These are phyloP conservation scores for Periophthalmus modestus DNA, from an alignment of 2,113 vertebrate genomes.

Conservation along the genomic window DNA sequence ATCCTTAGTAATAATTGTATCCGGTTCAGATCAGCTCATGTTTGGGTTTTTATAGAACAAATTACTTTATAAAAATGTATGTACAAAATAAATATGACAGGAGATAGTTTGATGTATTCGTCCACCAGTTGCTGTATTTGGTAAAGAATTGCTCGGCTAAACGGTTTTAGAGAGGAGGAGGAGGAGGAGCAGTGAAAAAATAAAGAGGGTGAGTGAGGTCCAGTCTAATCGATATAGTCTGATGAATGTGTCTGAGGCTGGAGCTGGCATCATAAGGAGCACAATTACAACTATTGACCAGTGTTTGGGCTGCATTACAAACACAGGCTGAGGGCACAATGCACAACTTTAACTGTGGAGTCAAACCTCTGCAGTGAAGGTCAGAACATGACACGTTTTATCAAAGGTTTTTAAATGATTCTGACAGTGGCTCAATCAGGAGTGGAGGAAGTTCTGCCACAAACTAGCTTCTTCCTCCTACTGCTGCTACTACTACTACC, in stretches of 20 bases:
- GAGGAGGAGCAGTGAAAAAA: constrained; percentile 48
- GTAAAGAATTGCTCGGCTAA: background rate
- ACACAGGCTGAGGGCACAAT: constrained; percentile 12
- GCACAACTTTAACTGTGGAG: constrained; percentile 18
- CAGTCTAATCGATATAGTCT: constrained; percentile 53
- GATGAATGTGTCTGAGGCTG: constrained; percentile 61
- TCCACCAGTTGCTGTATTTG: background rate
- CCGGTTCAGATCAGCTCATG: too few relatives aligned
- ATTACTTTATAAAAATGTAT: too few relatives aligned
- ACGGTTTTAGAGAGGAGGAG: constrained; percentile 5
- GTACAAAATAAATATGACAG: too few relatives aligned
- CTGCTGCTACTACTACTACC: too few relatives aligned
- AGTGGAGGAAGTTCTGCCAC: too few relatives aligned
- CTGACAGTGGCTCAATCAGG: too few relatives aligned
- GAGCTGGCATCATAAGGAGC: constrained; percentile 53
- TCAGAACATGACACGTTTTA: constrained; percentile 28
- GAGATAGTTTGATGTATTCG: background rate
- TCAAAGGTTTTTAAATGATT: constrained; percentile 25
- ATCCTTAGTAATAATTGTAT: too few relatives aligned
- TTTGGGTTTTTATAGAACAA: too few relatives aligned
- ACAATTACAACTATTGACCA: constrained; percentile 70
- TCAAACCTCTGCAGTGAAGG: constrained; percentile 5
- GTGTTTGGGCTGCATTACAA: constrained; percentile 58
- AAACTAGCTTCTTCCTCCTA: too few relatives aligned
- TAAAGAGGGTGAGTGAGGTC: constrained; percentile 39